A percentile compares a stretch with the other conserved stretches of the same genome.
phyloP scores from a whole-genome alignment of 1,140 invertebrate species.

The Ips typographus region DNA sequence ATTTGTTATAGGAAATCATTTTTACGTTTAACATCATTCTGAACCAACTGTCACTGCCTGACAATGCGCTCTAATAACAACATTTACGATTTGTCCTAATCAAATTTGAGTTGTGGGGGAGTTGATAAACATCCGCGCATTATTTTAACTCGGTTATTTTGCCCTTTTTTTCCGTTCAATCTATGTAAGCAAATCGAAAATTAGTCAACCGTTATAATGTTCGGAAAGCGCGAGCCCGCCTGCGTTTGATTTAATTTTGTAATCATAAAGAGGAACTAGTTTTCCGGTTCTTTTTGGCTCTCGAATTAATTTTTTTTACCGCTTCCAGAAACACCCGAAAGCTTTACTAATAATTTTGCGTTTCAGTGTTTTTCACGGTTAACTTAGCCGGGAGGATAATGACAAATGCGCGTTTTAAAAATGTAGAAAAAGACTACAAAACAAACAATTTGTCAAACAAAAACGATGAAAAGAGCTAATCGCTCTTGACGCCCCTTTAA shows the following conservation, averaged over 20 bases:
- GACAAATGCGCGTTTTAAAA: slow-evolving; percentile 21
- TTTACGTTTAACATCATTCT: too few relatives aligned
- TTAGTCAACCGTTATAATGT: slow-evolving; percentile 40
- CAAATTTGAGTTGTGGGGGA: slow-evolving; percentile 7
- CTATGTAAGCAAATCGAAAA: slow-evolving; percentile 42
- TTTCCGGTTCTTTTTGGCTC: slow-evolving; percentile 7
- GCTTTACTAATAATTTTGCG: too few relatives aligned
- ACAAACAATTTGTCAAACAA: slow-evolving; percentile 34
- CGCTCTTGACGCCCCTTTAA: slow-evolving; percentile 30
- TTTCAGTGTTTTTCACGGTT: too few relatives aligned
- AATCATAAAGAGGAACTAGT: slow-evolving; percentile 32
- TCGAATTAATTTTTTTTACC: not conserved
- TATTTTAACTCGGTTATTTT: slow-evolving; percentile 38
- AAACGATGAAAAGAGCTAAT: slow-evolving; percentile 28
- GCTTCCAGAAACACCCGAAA: too few relatives aligned
- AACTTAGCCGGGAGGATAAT: slow-evolving; percentile 6
- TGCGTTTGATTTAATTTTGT: slow-evolving; percentile 41
- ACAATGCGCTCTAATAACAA: too few relatives aligned
- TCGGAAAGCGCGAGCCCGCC: slow-evolving; percentile 32
- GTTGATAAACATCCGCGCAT: slow-evolving; percentile 12
- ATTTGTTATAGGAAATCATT: too few relatives aligned
- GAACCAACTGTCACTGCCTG: too few relatives aligned
- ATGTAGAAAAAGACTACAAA: slow-evolving; percentile 26
- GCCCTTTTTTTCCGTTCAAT: slow-evolving; percentile 40
- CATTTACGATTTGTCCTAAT: too few relatives aligned